Percentiles rank a stretch among this genome's conserved stretches.
These are phyloP conservation scores for Calliphora vicina DNA, from an alignment of 1,140 invertebrate genomes.

Conservation along the genomic window DNA sequence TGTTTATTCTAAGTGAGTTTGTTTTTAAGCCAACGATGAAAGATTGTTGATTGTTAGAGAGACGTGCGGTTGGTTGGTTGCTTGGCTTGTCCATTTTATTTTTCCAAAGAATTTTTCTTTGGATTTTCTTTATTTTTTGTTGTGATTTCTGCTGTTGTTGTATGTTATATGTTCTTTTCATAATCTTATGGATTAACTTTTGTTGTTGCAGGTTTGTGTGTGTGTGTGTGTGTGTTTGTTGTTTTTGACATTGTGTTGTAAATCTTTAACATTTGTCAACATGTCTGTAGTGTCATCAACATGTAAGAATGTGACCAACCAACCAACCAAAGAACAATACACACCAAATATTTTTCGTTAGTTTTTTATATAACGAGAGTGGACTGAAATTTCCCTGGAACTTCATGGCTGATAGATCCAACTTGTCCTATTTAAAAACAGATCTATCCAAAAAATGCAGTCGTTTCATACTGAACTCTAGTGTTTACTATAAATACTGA, in stretches of 20 bases:
- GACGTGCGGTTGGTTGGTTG: neutral
- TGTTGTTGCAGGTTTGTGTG: neutral
- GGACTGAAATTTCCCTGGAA: too few relatives aligned
- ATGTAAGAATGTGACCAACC: neutral
- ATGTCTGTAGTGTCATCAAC: neutral
- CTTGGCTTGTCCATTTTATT: neutral
- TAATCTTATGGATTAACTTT: neutral
- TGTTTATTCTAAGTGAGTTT: neutral
- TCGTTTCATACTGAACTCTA: too few relatives aligned
- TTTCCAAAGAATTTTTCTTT: neutral
- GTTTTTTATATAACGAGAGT: too few relatives aligned
- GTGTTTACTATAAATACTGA: too few relatives aligned
- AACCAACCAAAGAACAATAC: neutral
- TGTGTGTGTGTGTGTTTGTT: neutral
- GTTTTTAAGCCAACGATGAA: neutral
- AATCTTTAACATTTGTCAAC: slow-evolving; percentile 1
- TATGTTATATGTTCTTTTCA: neutral
- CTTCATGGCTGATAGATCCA: too few relatives aligned
- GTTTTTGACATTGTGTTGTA: neutral
- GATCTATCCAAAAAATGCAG: too few relatives aligned
- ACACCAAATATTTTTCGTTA: too few relatives aligned
- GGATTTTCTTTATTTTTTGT: neutral
- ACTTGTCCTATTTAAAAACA: too few relatives aligned
- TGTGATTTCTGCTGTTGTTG: neutral
- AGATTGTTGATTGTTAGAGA: neutral